phyloP scores from a whole-genome alignment of 2,797 vertebrate genomes.

The Cyclopterus lumpus region DNA sequence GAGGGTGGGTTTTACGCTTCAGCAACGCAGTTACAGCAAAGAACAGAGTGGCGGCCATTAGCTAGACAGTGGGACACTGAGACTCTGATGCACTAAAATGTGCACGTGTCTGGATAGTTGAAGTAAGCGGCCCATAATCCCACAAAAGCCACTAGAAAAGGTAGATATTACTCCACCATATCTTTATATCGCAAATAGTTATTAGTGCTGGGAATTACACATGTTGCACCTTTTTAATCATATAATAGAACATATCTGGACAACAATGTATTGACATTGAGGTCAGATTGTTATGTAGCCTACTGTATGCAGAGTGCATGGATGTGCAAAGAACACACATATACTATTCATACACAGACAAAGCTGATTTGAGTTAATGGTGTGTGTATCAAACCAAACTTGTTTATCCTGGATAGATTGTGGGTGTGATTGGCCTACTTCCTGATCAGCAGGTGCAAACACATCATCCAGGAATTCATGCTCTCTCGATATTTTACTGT shows the following conservation, averaged over 20 bases:
- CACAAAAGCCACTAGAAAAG: too few species aligned
- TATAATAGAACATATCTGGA: not conserved
- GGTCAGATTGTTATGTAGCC: not conserved
- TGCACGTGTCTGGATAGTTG: too few species aligned
- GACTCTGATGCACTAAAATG: too few species aligned
- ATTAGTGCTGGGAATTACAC: not conserved
- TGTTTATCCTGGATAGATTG: slow-evolving; percentile 31
- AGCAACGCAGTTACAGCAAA: too few species aligned
- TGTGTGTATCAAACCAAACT: slow-evolving; percentile 10
- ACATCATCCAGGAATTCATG: slow-evolving; percentile 14
- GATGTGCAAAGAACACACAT: not conserved
- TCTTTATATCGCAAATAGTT: not conserved
- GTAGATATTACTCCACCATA: not conserved
- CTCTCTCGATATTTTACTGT: not conserved
- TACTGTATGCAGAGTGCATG: not conserved
- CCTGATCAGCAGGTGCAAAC: slow-evolving; percentile 38
- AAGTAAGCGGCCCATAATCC: too few species aligned
- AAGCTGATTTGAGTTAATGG: not conserved
- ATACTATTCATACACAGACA: not conserved
- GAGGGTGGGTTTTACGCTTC: too few species aligned
- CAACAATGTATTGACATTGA: not conserved
- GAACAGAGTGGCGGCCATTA: too few species aligned
- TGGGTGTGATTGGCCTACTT: slow-evolving; percentile 15
- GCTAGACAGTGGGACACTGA: too few species aligned
- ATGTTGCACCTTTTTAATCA: not conserved